These are phyloP conservation scores for Drosophila littoralis DNA, from an alignment of 1,140 invertebrate species.

Conservation along the genomic window DNA sequence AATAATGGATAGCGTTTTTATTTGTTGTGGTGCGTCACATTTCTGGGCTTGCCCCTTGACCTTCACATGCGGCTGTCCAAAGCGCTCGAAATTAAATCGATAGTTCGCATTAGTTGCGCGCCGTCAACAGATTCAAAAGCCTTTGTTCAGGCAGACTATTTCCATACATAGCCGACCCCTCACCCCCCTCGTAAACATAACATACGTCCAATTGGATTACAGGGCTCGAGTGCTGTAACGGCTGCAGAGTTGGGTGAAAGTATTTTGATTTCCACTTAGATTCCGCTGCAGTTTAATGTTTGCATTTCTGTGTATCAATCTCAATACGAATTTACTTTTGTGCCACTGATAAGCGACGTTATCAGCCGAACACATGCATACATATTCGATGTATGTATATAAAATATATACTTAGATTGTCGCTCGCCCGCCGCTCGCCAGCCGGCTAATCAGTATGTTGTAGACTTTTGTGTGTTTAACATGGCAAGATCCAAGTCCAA, in stretches of 20 bases:
- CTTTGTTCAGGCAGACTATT: slow-evolving; percentile 25
- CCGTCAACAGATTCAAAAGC: slow-evolving; percentile 36
- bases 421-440: slow-evolving; percentile 23
- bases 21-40: slow-evolving; percentile 31
- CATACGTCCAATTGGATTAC: neutral
- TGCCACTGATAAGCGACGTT: slow-evolving; percentile 44
- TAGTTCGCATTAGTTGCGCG: slow-evolving; percentile 63
- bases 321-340: slow-evolving; percentile 44
- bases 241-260: slow-evolving; percentile 20
- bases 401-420: slow-evolving; percentile 13
- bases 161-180: slow-evolving; percentile 57
- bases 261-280: slow-evolving; percentile 27
- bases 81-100: slow-evolving; percentile 55
- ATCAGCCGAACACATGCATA: slow-evolving; percentile 18
- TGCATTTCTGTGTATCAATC: neutral
- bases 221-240: neutral
- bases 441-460: slow-evolving; percentile 63
- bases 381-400: slow-evolving; percentile 11
- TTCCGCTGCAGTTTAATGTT: slow-evolving; percentile 19
- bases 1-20: slow-evolving; percentile 35
- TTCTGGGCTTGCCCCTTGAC: slow-evolving; percentile 55
- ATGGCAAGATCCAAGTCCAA: slow-evolving; percentile 67
- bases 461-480: slow-evolving; percentile 52
- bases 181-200: neutral
- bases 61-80: slow-evolving; percentile 40